Base-by-base conservation (phyloP, 1,140 invertebrate species). In the Halesus radiatus region DNA sequence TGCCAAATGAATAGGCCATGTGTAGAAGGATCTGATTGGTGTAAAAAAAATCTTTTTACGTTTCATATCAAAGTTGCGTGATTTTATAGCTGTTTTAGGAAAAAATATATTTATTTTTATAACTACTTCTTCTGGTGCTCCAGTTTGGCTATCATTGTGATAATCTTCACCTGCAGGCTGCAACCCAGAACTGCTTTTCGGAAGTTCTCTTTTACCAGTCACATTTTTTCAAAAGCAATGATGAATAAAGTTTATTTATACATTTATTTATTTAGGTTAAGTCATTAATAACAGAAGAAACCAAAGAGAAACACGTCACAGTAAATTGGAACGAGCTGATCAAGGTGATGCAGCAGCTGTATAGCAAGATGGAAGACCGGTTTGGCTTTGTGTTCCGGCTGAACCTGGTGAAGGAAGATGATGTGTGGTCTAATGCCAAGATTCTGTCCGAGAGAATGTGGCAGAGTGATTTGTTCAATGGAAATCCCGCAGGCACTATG, bases 261-360 rank as follows among this genome's bases (percentile, higher is more conserved):
- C n/a, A 22, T 56, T 3, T 45, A 10, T 45, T 45, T 45, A 45
- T 45, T 45, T 18, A 22, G 64, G 32, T 82, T 0, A 62, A 74
- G n/a, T 74, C 52, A 29, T 18, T 74, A 13, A 29, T 74, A 18
- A 74, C 37, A 3, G 32, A 74, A 13, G 4, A 18, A 5, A 54
- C 53, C n/a, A 74, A 74, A 37, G 70, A 23, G n/a, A 68, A 64
- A 68, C 62, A 76, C 22, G 2, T 7, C 10, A 80, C 82, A 13
- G 84, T 90, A 0, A 84, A 89, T 60, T 90, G 88, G 88, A 88
- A 85, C 0, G 79, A 84, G 75, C 80, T 90, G 3, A 89, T 89
- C 58, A 86, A 83, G 29, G 85, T 80, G 5, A 66, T 89, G 16
- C 87, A 88, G 56, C 76, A 84, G 7, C 68, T 89, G 0, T 88